A percentile compares a stretch with the other conserved stretches of the same genome.
These are phyloP conservation scores for Brassicogethes aeneus DNA, from an alignment of 2,888 invertebrate genomes.

Conservation along the genomic window DNA sequence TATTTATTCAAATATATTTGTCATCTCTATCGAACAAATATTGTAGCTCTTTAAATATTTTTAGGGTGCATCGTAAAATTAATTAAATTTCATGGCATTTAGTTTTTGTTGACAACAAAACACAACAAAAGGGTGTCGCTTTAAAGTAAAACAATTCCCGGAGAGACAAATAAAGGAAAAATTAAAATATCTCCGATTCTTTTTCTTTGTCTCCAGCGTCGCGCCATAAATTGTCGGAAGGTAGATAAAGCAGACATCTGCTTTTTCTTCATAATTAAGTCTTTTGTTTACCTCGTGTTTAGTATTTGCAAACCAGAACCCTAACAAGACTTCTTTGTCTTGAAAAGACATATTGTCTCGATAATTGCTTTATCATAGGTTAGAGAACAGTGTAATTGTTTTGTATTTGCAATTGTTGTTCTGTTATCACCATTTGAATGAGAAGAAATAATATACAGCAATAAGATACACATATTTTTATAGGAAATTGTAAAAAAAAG, in stretches of 20 bases:
- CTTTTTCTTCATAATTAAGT: slow-evolving; percentile 20
- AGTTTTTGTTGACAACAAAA: too few species aligned
- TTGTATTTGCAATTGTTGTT: too few species aligned
- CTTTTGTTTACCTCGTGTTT: slow-evolving; percentile 17
- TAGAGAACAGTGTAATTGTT: slow-evolving; percentile 1
- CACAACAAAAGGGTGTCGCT: too few species aligned
- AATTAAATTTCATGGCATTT: too few species aligned
- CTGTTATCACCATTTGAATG: too few species aligned
- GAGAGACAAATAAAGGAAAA: neutral
- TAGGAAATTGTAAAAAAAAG: too few species aligned
- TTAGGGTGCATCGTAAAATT: too few species aligned
- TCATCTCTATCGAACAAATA: too few species aligned
- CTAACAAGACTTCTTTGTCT: slow-evolving; percentile 18
- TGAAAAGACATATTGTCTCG: slow-evolving; percentile 12
- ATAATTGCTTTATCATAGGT: slow-evolving; percentile 21
- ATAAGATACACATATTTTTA: too few species aligned
- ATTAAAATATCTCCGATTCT: neutral
- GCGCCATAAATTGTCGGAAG: slow-evolving; percentile 4
- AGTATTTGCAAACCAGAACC: slow-evolving; percentile 19
- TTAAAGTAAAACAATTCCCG: neutral
- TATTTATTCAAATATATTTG: too few species aligned
- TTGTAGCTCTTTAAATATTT: too few species aligned
- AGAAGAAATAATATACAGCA: too few species aligned
- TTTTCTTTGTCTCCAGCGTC: slow-evolving; percentile 2
- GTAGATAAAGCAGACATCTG: slow-evolving; percentile 13